A percentile compares a stretch with the other conserved stretches of the same genome.
phyloP scores from a whole-genome alignment of 2,888 invertebrate genomes.

The Falcaria lacertinaria region DNA sequence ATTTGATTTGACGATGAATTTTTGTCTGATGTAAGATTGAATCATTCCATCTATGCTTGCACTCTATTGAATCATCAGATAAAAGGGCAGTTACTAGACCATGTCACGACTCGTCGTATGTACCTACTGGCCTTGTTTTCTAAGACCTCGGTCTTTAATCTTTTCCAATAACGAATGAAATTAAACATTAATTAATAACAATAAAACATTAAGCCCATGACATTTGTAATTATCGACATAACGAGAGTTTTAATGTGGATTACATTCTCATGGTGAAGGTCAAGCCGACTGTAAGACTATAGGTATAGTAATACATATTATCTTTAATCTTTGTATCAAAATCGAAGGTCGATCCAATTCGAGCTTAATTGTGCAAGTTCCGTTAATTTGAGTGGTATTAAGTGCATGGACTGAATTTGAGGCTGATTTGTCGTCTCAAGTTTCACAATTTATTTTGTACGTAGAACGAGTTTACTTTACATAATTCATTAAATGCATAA shows the following conservation, averaged over 20 bases:
- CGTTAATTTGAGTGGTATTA: not conserved
- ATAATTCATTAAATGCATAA: too few relatives aligned
- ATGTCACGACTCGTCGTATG: too few relatives aligned
- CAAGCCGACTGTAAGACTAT: slow-evolving; percentile 26
- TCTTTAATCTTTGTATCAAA: slow-evolving; percentile 21
- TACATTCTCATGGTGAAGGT: slow-evolving; percentile 34
- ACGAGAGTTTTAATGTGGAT: slow-evolving; percentile 26
- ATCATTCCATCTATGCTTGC: too few relatives aligned
- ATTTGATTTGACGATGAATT: too few relatives aligned
- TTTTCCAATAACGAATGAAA: slow-evolving; percentile 13
- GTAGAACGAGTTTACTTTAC: too few relatives aligned
- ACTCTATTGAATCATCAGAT: too few relatives aligned
- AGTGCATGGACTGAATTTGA: not conserved
- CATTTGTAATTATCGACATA: slow-evolving; percentile 28
- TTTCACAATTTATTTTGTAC: too few relatives aligned
- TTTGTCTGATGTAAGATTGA: too few relatives aligned
- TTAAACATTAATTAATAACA: slow-evolving; percentile 6
- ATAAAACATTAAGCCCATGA: slow-evolving; percentile 21
- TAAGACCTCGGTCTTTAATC: too few relatives aligned
- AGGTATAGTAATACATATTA: slow-evolving; percentile 17
- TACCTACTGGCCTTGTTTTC: too few relatives aligned
- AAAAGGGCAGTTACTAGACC: too few relatives aligned
- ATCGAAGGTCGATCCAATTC: slow-evolving; percentile 23
- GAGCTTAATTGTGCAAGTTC: slow-evolving; percentile 1
- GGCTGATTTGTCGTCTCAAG: not conserved